These are phyloP conservation scores for Octonoba sinensis DNA, from an alignment of 2,888 invertebrate genomes.

Conservation along the genomic window DNA sequence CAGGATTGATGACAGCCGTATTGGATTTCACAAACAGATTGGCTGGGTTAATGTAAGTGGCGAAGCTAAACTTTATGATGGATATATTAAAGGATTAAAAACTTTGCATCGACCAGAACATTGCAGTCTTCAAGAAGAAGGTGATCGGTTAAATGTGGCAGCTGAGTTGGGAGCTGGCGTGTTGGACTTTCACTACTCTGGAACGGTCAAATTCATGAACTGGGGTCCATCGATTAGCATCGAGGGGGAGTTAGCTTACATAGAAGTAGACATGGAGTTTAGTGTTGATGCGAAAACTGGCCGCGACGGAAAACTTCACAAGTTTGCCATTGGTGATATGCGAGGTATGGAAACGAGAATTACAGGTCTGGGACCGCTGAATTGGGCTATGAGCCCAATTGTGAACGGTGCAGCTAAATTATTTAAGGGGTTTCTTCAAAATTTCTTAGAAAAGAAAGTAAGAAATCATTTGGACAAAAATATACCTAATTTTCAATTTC, in stretches of 20 bases:
- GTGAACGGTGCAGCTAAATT: slow-evolving; percentile 7
- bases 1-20: background rate
- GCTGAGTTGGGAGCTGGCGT: slow-evolving; percentile 27
- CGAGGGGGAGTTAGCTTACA: slow-evolving; percentile 5
- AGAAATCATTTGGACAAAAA: slow-evolving; percentile 6
- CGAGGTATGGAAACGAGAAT: slow-evolving; percentile 23
- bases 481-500: slow-evolving; percentile 26
- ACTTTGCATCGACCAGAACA: slow-evolving; percentile 26
- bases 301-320: slow-evolving; percentile 11
- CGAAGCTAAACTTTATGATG: slow-evolving; percentile 20
- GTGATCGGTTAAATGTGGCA: background rate
- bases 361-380: slow-evolving; percentile 24
- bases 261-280: slow-evolving; percentile 34
- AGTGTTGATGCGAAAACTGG: slow-evolving; percentile 31
- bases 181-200: slow-evolving; percentile 19
- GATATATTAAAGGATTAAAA: slow-evolving; percentile 14
- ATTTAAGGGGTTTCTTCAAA: slow-evolving; percentile 18
- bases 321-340: slow-evolving; percentile 26
- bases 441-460: slow-evolving; percentile 24
- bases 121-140: slow-evolving; percentile 8
- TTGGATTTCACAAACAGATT: slow-evolving; percentile 21
- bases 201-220: slow-evolving; percentile 29
- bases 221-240: slow-evolving; percentile 24
- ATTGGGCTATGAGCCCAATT: slow-evolving; percentile 33
- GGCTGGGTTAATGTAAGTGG: slow-evolving; percentile 22